Conservation (phyloP, 2,888 invertebrate species). For the Philonicus albiceps region DNA sequence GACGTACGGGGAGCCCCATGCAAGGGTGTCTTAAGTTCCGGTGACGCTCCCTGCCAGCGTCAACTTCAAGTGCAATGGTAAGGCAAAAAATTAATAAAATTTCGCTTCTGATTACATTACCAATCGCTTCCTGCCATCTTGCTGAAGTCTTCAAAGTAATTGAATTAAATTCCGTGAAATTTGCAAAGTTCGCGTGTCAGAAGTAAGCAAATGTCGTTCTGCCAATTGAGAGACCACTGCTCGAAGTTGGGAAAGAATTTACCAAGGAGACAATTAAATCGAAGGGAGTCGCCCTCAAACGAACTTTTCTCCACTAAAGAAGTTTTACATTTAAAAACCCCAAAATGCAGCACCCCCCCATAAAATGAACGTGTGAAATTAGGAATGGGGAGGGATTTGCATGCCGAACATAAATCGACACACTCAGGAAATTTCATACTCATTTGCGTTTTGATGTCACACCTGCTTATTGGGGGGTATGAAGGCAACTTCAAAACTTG, state of each 20-base stretch:
- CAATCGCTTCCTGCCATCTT: not conserved
- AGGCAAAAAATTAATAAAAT: not conserved
- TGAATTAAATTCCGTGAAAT: not conserved
- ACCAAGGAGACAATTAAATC: not conserved
- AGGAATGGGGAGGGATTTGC: not conserved
- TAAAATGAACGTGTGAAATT: not conserved
- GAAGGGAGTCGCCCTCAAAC: not conserved
- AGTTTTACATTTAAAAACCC: not conserved
- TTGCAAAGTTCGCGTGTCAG: not conserved
- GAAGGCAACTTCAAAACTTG: not conserved
- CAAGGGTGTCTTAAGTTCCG: not conserved
- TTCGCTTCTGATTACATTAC: not conserved
- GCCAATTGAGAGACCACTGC: not conserved
- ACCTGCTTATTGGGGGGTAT: not conserved
- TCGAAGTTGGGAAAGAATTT: not conserved
- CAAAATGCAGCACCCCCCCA: not conserved
- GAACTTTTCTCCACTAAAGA: not conserved
- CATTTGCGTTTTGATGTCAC: not conserved
- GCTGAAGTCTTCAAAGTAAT: not conserved
- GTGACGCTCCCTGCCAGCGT: not conserved
- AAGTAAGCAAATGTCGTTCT: not conserved
- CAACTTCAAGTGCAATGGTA: not conserved
- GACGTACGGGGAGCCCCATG: not conserved
- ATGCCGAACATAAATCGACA: not conserved
- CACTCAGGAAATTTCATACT: not conserved